phyloP scores from a whole-genome alignment of 1,140 invertebrate genomes.

The Drosophila parabipectinata region DNA sequence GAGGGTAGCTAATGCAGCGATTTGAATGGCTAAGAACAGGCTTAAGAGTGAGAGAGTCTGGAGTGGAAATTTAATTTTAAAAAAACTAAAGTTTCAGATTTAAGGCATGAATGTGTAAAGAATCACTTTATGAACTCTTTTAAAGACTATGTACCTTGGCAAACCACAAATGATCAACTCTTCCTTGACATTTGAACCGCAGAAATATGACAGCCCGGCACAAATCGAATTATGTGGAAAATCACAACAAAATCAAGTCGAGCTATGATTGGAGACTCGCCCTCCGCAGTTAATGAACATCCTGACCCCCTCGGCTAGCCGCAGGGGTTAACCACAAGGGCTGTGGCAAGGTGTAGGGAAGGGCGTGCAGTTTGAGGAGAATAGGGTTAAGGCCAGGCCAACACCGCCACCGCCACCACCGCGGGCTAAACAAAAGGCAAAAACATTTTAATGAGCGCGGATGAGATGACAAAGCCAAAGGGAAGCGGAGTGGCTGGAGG shows the following conservation, averaged over 20 bases:
- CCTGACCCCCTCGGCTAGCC: slow-evolving; percentile 15
- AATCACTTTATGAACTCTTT: no score
- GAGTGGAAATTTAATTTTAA: slow-evolving; percentile 18
- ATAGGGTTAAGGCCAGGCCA: slow-evolving; percentile 31
- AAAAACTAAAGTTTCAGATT: no score
- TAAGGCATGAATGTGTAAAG: no score
- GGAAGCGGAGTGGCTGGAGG: background rate
- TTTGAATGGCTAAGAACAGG: slow-evolving; percentile 41
- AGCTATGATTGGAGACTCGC: slow-evolving; percentile 30
- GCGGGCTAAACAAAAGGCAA: slow-evolving; percentile 47
- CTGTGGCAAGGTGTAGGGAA: no score
- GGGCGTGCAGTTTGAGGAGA: background rate
- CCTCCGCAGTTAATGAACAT: slow-evolving; percentile 55
- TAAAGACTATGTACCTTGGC: no score
- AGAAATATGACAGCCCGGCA: slow-evolving; percentile 31
- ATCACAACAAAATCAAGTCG: slow-evolving; percentile 42
- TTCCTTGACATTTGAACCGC: slow-evolving; percentile 38
- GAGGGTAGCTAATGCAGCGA: slow-evolving; percentile 48
- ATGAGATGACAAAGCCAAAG: slow-evolving; percentile 41
- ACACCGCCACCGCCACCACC: slow-evolving; percentile 14
- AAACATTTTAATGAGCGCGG: slow-evolving; percentile 59
- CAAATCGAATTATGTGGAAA: slow-evolving; percentile 48
- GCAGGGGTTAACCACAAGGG: slow-evolving; percentile 44
- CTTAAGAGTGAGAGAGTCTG: slow-evolving; percentile 26
- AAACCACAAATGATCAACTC: slow-evolving; percentile 15